Base-by-base conservation (phyloP, 1,140 invertebrate genomes). In the Saccostrea cuccullata region DNA sequence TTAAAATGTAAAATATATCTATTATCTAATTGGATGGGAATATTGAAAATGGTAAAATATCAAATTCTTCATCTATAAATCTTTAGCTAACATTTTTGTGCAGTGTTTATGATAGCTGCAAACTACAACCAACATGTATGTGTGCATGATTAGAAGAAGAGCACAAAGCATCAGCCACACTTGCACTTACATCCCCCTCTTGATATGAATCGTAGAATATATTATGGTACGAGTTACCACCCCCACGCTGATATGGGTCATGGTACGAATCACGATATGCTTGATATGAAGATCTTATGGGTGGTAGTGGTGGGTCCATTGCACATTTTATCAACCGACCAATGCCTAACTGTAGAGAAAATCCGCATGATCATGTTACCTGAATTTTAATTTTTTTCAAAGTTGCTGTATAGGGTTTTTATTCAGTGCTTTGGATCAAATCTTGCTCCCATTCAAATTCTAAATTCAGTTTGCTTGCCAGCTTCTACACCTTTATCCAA, bases 291-390 rank as follows among this genome's bases (percentile, higher is more conserved):
- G 86, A 82, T 70, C 77, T 55, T 82, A 90, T 88, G 23, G 87
- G 87, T 85, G 87, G 89, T 58, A 88, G 82, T 60, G 87, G 87
- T 60, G 87, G 87, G 58, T 88, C 89, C 86, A 87, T 85, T 85
- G 87, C 87, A 86, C 89, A 90, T 84, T 87, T 88, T 85, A 88
- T 77, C 85, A 90, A 87, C 82, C 86, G 87, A 56, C 85, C 85
- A 88, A 90, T 85, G 30, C 86, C 87, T 82, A 58, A 88, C 87
- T 88, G 55, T 60, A 67, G 87, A 85, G 84, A 89, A 86, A 86
- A 64, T 17, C 58, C 6, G 58, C 15, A 64, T 64, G n/a, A 5
- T 64, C 17, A 64, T 64, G 58, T 64, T 20, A 6, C 58, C 58
- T 64, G 58, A 0, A 17, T 64, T 64, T n/a, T 47, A 0, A 8